Percentiles rank a stretch among this genome's conserved stretches.
Conservation (phyloP, 2,888 invertebrate genomes). For the Tenthredo mesomela region DNA sequence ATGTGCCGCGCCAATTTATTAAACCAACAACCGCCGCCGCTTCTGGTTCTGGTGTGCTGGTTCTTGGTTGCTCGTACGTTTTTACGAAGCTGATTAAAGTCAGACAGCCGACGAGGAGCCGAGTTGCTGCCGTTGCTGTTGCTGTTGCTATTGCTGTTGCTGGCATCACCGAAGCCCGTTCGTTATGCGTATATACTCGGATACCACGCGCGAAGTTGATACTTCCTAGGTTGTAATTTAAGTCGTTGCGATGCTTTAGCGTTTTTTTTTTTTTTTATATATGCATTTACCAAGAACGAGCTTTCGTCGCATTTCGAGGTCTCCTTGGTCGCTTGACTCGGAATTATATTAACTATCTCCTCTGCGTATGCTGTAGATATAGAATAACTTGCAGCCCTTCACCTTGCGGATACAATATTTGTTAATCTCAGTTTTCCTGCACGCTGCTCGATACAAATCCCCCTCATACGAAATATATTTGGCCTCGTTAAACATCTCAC, state of each 20-base stretch:
- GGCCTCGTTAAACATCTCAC: not conserved
- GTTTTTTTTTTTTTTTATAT: no score
- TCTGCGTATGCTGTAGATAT: not conserved
- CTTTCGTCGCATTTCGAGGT: slow-evolving; percentile 37
- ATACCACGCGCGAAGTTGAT: slow-evolving; percentile 47
- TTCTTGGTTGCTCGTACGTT: slow-evolving; percentile 7
- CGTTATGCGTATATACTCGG: slow-evolving; percentile 1
- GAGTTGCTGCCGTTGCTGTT: not conserved
- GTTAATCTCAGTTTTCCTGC: not conserved
- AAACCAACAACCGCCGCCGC: slow-evolving; percentile 55
- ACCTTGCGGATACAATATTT: not conserved
- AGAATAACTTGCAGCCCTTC: not conserved
- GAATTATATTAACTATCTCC: no score
- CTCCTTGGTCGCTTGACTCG: not conserved
- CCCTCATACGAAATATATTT: not conserved
- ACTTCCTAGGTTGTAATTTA: slow-evolving; percentile 48
- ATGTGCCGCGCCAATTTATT: slow-evolving; percentile 56
- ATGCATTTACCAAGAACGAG: not conserved
- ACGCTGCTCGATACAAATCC: not conserved
- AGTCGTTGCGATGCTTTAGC: slow-evolving; percentile 21
- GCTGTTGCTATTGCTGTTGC: not conserved
- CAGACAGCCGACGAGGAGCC: slow-evolving; percentile 12
- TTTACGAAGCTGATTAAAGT: slow-evolving; percentile 58
- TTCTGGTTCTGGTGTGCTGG: not conserved
- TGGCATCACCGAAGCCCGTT: not conserved